Base-by-base conservation (phyloP, 2,113 vertebrate species). In the Pardalotus punctatus region DNA sequence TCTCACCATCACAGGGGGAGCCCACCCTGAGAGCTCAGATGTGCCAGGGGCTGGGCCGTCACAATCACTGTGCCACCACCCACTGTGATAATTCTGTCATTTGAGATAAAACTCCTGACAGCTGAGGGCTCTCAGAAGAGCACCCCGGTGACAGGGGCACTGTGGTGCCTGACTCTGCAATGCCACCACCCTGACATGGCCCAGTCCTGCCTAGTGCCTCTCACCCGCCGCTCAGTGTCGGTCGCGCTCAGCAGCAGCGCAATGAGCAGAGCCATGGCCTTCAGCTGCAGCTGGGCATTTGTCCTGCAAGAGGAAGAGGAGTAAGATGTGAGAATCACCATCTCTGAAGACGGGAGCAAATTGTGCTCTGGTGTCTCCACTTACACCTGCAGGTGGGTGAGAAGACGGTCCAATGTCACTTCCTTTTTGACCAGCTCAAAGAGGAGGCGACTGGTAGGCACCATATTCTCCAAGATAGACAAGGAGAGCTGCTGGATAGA, bases 241-340 rank as follows among this genome's bases (percentile, higher is more conserved):
- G 89, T 98, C 2, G 99, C 98, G 2, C 98, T 98, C 97, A 99
- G 99, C 35, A 99, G 97, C 78, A 99, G 95, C 0, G 99, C 99
- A 76, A 99, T 99, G 12, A 99, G 98, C 56, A 99, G 98, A 4
- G 99, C 99, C 99, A 99, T 99, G 11, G 99, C 99, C 97, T 99
- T 99, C 88, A 99, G 99, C 96, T 99, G 99, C 70, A 99, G 98
- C 96, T 99, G 98, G 66, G 98, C 97, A 25, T 99, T 99, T 6
- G 98, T 98, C 96, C 99, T 99, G 95, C 21, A 36, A 73, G 29
- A 79, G 82, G 58, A 92, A 50, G 35, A 83, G 9, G 58, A 77
- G 19, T 50, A 71, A 14, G 36, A 23, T 36, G 31, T 50, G 15
- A 53, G n/a, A 72, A 29, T 18, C 43, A 42, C 23, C 53, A 86